A percentile compares a stretch with the other conserved stretches of the same genome.
phyloP scores from a whole-genome alignment of 2,113 vertebrate genomes.

The Sarotherodon lohbergeri region DNA sequence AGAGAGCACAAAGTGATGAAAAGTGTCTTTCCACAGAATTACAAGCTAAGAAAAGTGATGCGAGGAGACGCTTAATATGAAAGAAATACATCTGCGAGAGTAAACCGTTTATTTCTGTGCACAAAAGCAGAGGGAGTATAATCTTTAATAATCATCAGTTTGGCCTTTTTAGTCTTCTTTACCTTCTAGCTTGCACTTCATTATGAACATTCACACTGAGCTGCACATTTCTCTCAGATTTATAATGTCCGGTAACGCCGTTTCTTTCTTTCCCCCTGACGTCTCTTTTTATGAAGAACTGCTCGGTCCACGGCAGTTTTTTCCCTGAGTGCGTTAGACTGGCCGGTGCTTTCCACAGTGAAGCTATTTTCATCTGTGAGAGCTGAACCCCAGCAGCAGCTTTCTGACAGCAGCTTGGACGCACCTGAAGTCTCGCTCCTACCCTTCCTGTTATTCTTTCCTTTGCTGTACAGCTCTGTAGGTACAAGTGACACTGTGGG shows the following conservation, averaged over 20 bases:
- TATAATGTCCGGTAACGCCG: neutral
- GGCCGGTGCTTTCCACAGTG: neutral
- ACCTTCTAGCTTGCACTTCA: neutral
- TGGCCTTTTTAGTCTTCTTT: neutral
- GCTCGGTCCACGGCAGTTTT: neutral
- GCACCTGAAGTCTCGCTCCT: neutral
- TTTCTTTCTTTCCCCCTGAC: neutral
- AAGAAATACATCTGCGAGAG: neutral
- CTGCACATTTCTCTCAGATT: neutral
- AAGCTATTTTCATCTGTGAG: neutral
- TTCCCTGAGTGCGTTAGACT: neutral
- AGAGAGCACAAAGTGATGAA: neutral
- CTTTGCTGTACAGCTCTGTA: neutral
- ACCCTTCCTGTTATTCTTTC: conserved; percentile 36
- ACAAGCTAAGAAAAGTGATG: neutral
- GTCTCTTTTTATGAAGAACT: neutral
- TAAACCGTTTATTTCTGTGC: neutral
- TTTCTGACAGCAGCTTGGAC: conserved; percentile 3
- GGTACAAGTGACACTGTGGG: neutral
- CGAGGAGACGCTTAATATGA: neutral
- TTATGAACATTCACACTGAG: neutral
- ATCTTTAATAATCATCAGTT: neutral
- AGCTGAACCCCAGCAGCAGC: neutral
- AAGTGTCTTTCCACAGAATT: neutral
- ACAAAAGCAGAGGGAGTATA: neutral